These are phyloP conservation scores for Tachypleus tridentatus DNA, from an alignment of 1,140 invertebrate genomes.

Conservation along the genomic window DNA sequence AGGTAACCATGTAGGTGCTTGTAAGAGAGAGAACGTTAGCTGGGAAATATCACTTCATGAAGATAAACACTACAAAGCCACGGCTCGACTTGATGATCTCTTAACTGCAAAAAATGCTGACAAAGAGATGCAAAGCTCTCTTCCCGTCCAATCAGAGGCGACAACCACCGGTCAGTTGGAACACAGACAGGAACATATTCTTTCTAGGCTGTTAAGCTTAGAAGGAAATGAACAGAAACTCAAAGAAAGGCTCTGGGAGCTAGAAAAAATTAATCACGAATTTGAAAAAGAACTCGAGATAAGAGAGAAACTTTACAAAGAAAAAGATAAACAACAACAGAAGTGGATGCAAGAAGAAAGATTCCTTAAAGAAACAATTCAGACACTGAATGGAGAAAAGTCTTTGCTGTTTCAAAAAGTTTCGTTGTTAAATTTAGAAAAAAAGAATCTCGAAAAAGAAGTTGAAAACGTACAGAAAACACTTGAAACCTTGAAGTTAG, in stretches of 20 bases:
- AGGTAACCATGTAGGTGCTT: constrained; percentile 15
- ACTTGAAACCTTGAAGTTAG: too few relatives aligned
- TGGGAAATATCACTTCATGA: constrained; percentile 19
- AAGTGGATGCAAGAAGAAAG: constrained; percentile 5
- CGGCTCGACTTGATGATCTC: constrained; percentile 6
- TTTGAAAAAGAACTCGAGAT: constrained; percentile 20
- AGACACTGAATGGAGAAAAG: constrained; percentile 13
- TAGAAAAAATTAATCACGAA: constrained; percentile 20
- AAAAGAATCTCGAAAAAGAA: neutral
- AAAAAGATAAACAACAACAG: constrained; percentile 16
- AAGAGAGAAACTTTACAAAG: constrained; percentile 15
- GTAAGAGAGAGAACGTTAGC: constrained; percentile 16
- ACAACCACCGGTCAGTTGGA: neutral
- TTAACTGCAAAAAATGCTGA: neutral
- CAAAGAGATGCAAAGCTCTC: neutral
- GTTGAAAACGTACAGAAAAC: neutral
- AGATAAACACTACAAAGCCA: neutral
- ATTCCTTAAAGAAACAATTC: constrained; percentile 10
- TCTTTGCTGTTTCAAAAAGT: constrained; percentile 10
- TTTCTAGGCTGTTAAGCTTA: constrained; percentile 6
- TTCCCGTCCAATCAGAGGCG: constrained; percentile 1
- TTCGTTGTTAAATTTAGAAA: constrained; percentile 8
- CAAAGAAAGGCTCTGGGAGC: constrained; percentile 11
- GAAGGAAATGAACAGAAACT: constrained; percentile 20
- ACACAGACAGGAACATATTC: too few relatives aligned